These are phyloP conservation scores for Cheilosia urbana DNA, from an alignment of 2,888 invertebrate genomes.

Conservation along the genomic window DNA sequence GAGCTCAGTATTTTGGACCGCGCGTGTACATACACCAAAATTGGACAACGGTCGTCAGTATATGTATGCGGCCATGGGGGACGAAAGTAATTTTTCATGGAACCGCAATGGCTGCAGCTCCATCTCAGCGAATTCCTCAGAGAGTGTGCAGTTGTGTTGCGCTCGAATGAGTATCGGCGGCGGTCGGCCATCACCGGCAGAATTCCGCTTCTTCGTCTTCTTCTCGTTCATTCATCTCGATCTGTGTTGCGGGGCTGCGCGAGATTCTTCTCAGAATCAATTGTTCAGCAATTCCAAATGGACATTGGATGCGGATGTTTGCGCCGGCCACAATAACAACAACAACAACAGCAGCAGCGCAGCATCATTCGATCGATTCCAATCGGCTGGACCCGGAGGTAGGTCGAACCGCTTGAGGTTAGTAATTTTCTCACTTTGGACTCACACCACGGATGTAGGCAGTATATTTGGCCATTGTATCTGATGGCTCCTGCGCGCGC, in stretches of 20 bases:
- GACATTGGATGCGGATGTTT: constrained; percentile 58
- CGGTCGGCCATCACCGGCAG: constrained; percentile 43
- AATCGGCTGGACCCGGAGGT: constrained; percentile 64
- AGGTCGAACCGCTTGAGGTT: constrained; percentile 65
- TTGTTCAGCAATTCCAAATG: constrained; percentile 69
- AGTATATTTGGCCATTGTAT: constrained; percentile 23
- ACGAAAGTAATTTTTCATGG: constrained; percentile 58
- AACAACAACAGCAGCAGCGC: constrained; percentile 5
- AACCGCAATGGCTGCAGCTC: constrained; percentile 42
- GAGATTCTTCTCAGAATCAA: constrained; percentile 72
- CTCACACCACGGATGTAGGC: constrained; percentile 39
- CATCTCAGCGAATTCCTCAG: constrained; percentile 57
- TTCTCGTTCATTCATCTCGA: constrained; percentile 52
- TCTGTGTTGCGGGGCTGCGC: constrained; percentile 33
- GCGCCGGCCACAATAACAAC: background rate
- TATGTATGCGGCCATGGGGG: constrained; percentile 20
- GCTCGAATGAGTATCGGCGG: background rate
- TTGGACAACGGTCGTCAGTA: constrained; percentile 31
- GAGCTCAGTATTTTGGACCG: constrained; percentile 25
- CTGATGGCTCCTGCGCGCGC: constrained; percentile 26
- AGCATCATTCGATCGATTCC: constrained; percentile 64
- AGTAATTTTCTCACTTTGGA: constrained; percentile 71
- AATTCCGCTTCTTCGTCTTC: constrained; percentile 27
- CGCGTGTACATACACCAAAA: constrained; percentile 34
- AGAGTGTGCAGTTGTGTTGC: constrained; percentile 29